Evolutionary conservation across 2,888 invertebrate species (phyloP).

Genomic region (Neoascia interrupta): DNA sequence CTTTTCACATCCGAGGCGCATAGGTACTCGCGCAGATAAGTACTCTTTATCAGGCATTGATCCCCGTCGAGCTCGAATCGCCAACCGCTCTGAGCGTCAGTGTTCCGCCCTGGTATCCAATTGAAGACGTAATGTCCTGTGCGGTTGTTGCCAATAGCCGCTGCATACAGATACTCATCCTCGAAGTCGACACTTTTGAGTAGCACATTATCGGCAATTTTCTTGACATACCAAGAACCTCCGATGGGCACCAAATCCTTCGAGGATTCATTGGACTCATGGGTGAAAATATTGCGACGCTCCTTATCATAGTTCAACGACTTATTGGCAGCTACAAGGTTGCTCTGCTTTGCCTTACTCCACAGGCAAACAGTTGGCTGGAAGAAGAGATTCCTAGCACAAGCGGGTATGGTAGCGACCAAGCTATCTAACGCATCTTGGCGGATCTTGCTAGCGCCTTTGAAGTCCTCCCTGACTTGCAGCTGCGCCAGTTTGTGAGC

Average conservation of each 20-base stretch:
- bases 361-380: too few species aligned
- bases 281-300: too few species aligned
- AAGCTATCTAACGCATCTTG: too few species aligned
- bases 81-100: constrained; percentile 30
- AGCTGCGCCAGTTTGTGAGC: too few species aligned
- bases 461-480: too few species aligned
- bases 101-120: constrained; percentile 31
- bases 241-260: not conserved
- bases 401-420: too few species aligned
- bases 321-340: too few species aligned
- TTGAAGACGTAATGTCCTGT: constrained; percentile 11
- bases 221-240: not conserved
- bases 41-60: constrained; percentile 19
- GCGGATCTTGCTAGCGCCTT: too few species aligned
- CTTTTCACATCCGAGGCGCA: constrained; percentile 7
- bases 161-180: constrained; percentile 27
- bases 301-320: too few species aligned
- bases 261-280: too few species aligned
- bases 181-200: not conserved
- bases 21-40: constrained; percentile 14
- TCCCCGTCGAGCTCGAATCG: constrained; percentile 23
- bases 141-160: not conserved
- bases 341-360: too few species aligned
- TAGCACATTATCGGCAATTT: not conserved
- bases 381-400: too few species aligned